Evolutionary conservation across 2,113 vertebrate genomes (phyloP), one percentile per base, ranked within the genome.

Genomic region (Cygnus atratus): DNA sequence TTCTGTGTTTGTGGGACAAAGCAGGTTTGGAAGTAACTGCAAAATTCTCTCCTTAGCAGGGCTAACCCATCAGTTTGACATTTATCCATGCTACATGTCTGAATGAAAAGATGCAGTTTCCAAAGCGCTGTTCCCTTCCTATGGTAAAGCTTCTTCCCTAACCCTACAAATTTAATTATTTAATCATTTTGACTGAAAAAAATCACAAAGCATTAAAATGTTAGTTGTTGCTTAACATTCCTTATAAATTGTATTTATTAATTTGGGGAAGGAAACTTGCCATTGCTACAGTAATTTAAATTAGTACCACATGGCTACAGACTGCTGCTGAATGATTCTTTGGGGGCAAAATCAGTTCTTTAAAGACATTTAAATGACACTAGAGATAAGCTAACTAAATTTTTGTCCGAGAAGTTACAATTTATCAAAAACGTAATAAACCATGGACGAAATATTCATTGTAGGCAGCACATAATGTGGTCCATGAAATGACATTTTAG

Each of bases 211-310:
- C 97, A 98, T 97, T 98, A 98, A 98, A 96, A 97, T 98, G 97
- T 98, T 98, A 98, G 98, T 97, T 98, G 97, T 98, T 98, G 98
- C 97, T 98, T 98, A 98, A 97, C 97, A 98, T 98, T 98, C 97
- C 97, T 98, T 98, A 98, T 97, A 98, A 98, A 98, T 97, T 97
- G 97, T 96, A 96, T 98, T 98, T 98, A 98, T 98, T 98, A 98
- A 98, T 98, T 98, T 96, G 97, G 97, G 97, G 97, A 98, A 98
- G 97, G 97, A 98, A 96, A 97, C 87, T 95, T 96, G 94, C 97
- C 96, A 95, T 97, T 96, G 93, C 96, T 98, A 97, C 94, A 97
- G 97, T 94, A 98, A 98, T 98, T 98, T 97, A 98, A 98, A 98
- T 97, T 97, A 97, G 97, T 97, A 98, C 96, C 98, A 98, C 97